These are phyloP conservation scores for Cygnus buccinator DNA, from an alignment of 2,113 vertebrate genomes.

Conservation along the genomic window DNA sequence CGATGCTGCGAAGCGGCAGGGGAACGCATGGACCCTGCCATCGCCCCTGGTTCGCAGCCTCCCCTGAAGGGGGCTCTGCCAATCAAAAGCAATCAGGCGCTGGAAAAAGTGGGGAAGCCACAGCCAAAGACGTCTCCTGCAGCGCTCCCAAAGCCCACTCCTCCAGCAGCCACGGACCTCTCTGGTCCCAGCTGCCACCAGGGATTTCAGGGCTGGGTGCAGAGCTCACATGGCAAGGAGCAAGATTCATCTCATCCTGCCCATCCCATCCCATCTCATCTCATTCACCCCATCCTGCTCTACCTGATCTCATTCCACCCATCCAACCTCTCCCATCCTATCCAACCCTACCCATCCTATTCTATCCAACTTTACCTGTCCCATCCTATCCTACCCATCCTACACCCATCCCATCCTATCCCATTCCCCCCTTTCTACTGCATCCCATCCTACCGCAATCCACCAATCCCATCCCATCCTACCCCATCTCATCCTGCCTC, in stretches of 20 bases:
- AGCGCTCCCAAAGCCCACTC: not conserved
- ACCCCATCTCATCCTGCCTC: not conserved
- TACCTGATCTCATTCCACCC: no score
- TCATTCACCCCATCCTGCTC: not conserved
- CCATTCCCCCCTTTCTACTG: no score
- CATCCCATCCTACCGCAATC: not conserved
- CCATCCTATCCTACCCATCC: not conserved
- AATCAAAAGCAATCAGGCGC: rapidly evolving
- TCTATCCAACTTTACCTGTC: no score
- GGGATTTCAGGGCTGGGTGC: not conserved
- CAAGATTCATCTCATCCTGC: not conserved
- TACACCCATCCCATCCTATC: not conserved
- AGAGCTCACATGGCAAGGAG: not conserved
- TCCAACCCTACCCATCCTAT: not conserved
- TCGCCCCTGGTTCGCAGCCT: no score
- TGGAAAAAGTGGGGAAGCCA: not conserved
- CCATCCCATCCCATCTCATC: no score
- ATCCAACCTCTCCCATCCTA: no score
- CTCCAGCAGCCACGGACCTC: not conserved
- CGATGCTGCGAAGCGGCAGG: not conserved
- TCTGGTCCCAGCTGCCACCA: not conserved
- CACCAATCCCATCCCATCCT: not conserved
- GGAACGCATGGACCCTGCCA: no score
- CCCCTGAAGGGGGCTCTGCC: not conserved
- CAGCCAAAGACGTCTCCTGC: not conserved